Base-by-base conservation (phyloP, 1,140 invertebrate genomes). In the Adelges cooleyi region DNA sequence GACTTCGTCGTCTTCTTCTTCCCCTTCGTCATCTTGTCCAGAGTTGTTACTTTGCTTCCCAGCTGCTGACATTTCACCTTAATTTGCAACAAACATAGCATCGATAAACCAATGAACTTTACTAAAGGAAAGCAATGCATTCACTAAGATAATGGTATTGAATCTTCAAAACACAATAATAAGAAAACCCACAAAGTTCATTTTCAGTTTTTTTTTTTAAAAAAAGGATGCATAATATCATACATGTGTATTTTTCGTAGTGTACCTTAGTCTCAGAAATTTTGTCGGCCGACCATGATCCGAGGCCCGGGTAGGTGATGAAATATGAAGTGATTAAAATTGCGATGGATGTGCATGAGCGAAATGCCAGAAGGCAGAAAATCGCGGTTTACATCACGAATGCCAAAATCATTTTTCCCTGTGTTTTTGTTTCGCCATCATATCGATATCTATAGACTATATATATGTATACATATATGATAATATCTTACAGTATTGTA, bases 1-100 rank as follows among this genome's bases (percentile, higher is more conserved):
- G 67, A 83, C 81, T 67, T 83, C 81, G 52, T 78, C 79, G 48
- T 80, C 79, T 4, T 77, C 74, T 9, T 73, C 73, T 65, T 71
- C 73, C 40, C 70, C 38, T 46, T 59, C 62, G 27, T 53, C 56
- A 1, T 62, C 56, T 18, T 48, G 56, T 29, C 42, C 56, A 33
- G 56, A 11, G 15, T 11, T 15, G 42, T 62, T 62, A 25, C 46
- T 48, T 48, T 46, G 56, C 42, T 62, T 62, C 17, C 56, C 56
- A 22, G 56, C 25, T n/a, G 56, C 18, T 3, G 56, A 62, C 56
- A 62, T 62, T 48, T 62, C 56, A 62, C 56, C 56, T 62, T 62
- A 48, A 62, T 62, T 62, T 62, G 22, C 53, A 8, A 11, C 29
- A 62, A 46, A 62, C 56, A 62, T 46, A 48, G 4, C 25, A 62